Evolutionary conservation across 1,140 invertebrate genomes (phyloP).

Genomic region (Leptopilina clavipes): DNA sequence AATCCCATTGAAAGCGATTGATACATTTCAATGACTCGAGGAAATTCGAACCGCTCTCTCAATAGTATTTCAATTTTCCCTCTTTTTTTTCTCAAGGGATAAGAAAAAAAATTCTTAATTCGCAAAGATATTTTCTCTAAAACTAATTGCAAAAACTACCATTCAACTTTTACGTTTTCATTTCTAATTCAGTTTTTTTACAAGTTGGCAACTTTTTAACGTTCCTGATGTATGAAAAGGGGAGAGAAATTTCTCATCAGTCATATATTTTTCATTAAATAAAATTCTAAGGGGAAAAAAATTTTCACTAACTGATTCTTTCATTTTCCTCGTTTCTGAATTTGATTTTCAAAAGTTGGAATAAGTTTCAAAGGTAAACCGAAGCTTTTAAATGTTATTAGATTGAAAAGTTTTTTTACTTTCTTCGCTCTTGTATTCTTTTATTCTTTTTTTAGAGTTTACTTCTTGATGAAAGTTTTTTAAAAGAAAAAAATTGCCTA

Average conservation of each 20-base stretch:
- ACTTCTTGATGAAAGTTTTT: neutral
- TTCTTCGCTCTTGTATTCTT: neutral
- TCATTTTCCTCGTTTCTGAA: neutral
- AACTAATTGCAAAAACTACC: too few relatives aligned
- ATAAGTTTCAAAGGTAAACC: neutral
- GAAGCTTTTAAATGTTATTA: neutral
- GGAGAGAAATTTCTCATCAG: neutral
- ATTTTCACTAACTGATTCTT: neutral
- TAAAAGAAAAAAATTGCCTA: neutral
- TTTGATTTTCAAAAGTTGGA: neutral
- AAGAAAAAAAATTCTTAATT: neutral
- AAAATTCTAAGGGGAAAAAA: neutral
- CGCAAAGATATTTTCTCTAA: too few relatives aligned
- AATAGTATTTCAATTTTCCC: too few relatives aligned
- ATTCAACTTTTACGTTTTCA: neutral
- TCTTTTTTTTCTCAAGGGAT: too few relatives aligned
- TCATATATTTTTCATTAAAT: too few relatives aligned
- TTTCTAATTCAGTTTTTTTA: neutral
- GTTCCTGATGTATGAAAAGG: neutral
- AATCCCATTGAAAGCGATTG: neutral
- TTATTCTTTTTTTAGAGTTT: conserved; percentile 3
- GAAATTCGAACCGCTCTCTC: neutral
- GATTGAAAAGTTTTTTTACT: neutral
- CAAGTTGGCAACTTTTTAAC: neutral
- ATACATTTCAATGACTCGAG: conserved; percentile 1